phyloP scores from a whole-genome alignment of 2,113 vertebrate species.

The Podarcis raffonei region DNA sequence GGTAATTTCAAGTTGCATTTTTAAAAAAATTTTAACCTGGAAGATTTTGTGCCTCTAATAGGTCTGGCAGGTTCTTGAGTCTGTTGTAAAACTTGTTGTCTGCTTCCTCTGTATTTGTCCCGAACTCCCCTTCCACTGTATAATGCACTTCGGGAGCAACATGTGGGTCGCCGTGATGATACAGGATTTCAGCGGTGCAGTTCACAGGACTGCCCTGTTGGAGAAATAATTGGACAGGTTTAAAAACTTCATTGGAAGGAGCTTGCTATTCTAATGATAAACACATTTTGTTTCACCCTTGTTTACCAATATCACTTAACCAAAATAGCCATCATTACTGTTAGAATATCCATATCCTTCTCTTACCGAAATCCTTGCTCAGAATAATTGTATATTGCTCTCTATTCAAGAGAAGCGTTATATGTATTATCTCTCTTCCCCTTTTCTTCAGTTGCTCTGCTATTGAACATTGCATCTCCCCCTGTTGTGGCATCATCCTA shows the following conservation, averaged over 20 bases:
- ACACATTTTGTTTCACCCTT: neutral
- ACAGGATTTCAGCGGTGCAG: constrained; percentile 87
- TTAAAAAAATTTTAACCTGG: constrained; percentile 78
- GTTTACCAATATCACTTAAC: neutral
- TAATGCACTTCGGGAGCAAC: constrained; percentile 78
- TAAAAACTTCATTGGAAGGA: neutral
- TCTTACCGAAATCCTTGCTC: neutral
- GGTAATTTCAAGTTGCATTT: neutral
- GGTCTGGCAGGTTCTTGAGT: constrained; percentile 71
- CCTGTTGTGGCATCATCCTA: neutral
- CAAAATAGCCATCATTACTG: neutral
- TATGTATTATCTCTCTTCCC: neutral
- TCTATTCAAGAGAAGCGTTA: neutral
- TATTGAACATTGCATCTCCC: neutral
- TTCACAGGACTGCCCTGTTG: constrained; percentile 63
- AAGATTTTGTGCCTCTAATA: constrained; percentile 78
- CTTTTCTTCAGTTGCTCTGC: neutral
- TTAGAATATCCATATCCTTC: neutral
- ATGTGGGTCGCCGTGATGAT: constrained; percentile 62
- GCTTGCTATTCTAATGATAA: neutral
- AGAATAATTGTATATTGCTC: neutral
- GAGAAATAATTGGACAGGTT: constrained; percentile 12
- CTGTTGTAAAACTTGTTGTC: constrained; percentile 83
- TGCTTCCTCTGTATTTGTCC: constrained; percentile 71
- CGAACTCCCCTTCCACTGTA: constrained; percentile 73